Percentiles rank a stretch among this genome's conserved stretches.
Evolutionary conservation across 2,113 vertebrate species (phyloP).

Genomic region (Hystrix brachyura): DNA sequence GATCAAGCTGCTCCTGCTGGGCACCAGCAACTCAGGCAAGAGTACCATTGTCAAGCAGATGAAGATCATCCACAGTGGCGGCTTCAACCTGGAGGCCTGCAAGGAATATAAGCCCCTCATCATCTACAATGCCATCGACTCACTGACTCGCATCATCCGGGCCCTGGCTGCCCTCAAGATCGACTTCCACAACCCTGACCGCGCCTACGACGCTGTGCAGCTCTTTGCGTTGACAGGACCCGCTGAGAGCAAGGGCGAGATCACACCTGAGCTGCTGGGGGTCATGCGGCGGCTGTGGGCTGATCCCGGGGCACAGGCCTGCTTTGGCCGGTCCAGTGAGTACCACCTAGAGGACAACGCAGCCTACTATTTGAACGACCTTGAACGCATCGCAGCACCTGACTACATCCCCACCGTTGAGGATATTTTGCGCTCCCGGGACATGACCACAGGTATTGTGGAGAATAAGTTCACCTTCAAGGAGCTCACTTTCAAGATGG

Average conservation of each 20-base stretch:
- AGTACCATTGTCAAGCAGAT: constrained; percentile 99
- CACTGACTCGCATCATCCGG: constrained; percentile 98
- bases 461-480: constrained; percentile 99
- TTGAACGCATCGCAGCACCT: constrained; percentile 96
- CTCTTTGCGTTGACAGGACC: constrained; percentile 98
- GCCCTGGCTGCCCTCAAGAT: constrained; percentile 97
- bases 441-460: constrained; percentile 99
- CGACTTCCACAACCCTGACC: constrained; percentile 98
- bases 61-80: constrained; percentile 99
- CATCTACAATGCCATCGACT: constrained; percentile 99
- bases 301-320: constrained; percentile 97
- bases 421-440: constrained; percentile 98
- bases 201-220: constrained; percentile 98
- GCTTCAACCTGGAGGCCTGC: constrained; percentile 98
- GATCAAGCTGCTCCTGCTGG: constrained; percentile 97
- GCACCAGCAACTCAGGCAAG: constrained; percentile 99
- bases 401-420: constrained; percentile 99
- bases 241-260: constrained; percentile 98
- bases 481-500: constrained; percentile 99
- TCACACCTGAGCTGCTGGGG: constrained; percentile 96
- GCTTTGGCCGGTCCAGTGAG: constrained; percentile 98
- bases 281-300: constrained; percentile 99
- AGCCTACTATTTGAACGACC: constrained; percentile 98
- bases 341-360: constrained; percentile 99
- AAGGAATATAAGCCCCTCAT: constrained; percentile 99